Percentiles rank a stretch among this genome's conserved stretches.
phyloP scores from a whole-genome alignment of 2,888 invertebrate genomes.

The Camponotus fellah region DNA sequence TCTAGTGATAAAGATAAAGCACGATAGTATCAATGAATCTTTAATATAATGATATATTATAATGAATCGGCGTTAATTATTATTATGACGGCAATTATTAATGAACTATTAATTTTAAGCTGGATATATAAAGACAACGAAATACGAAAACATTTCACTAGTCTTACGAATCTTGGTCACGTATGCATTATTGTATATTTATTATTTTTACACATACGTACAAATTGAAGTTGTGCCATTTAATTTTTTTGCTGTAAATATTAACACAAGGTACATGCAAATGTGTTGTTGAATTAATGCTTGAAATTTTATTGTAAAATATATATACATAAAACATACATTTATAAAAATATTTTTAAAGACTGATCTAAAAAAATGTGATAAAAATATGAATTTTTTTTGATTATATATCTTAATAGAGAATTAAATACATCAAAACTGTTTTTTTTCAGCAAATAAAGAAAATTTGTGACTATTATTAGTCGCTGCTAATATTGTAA shows the following conservation, averaged over 20 bases:
- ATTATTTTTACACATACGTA: neutral
- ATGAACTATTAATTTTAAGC: conserved; percentile 34
- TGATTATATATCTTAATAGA: neutral
- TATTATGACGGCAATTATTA: neutral
- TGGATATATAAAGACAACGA: neutral
- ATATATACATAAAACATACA: neutral
- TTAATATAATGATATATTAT: neutral
- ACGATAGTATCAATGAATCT: neutral
- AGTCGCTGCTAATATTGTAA: neutral
- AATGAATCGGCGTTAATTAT: neutral
- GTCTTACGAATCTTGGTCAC: neutral
- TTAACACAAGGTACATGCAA: neutral
- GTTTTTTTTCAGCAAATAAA: neutral
- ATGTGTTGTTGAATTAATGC: neutral
- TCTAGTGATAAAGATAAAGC: too few relatives aligned
- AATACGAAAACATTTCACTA: neutral
- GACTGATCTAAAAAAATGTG: neutral
- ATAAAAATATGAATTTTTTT: neutral
- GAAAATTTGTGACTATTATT: neutral
- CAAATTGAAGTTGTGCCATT: neutral
- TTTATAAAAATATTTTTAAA: conserved; percentile 14
- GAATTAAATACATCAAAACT: neutral
- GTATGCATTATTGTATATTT: neutral
- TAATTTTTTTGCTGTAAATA: neutral
- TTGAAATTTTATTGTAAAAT: neutral